These are phyloP conservation scores for Epinephelus awoara DNA, from an alignment of 2,797 vertebrate genomes.

Conservation along the genomic window DNA sequence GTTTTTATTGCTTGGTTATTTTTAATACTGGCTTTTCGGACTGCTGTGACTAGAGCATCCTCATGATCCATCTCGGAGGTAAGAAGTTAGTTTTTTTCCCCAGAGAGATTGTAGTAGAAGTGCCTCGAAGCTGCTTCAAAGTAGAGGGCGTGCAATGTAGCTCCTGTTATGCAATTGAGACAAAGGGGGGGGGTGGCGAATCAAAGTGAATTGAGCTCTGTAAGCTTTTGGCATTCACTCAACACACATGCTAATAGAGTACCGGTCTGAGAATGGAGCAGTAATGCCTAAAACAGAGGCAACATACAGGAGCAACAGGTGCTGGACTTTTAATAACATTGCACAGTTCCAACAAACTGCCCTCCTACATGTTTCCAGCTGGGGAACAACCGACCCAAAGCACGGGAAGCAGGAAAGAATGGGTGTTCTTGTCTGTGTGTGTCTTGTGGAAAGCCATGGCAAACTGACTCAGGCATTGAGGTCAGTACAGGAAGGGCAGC, in stretches of 20 bases:
- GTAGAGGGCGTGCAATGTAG: not conserved
- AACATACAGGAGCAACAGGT: conserved; percentile 43
- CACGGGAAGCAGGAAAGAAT: conserved; percentile 25
- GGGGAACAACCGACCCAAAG: conserved; percentile 20
- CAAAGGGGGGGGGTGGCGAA: not conserved
- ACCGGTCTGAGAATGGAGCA: not conserved
- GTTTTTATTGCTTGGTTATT: not conserved
- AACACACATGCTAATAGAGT: conserved; percentile 12
- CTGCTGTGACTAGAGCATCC: conserved; percentile 12
- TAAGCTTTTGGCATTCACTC: conserved; percentile 22
- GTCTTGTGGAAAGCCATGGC: conserved; percentile 52
- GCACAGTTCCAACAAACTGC: not conserved
- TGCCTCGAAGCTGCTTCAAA: not conserved
- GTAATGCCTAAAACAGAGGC: conserved; percentile 31
- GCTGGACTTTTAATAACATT: conserved; percentile 26
- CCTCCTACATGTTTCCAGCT: conserved; percentile 17
- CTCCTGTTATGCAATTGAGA: conserved; percentile 1
- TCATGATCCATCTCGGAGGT: conserved; percentile 49
- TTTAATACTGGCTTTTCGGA: conserved; percentile 28
- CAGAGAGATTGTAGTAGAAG: not conserved
- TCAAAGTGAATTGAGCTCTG: not conserved
- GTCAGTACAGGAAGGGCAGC: conserved; percentile 80
- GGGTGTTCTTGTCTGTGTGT: conserved; percentile 30
- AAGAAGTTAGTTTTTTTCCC: conserved; percentile 32
- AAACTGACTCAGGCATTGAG: conserved; percentile 52